A percentile compares a stretch with the other conserved stretches of the same genome.
Conservation (phyloP, 2,888 invertebrate genomes). For the Epsilonema sp. region DNA sequence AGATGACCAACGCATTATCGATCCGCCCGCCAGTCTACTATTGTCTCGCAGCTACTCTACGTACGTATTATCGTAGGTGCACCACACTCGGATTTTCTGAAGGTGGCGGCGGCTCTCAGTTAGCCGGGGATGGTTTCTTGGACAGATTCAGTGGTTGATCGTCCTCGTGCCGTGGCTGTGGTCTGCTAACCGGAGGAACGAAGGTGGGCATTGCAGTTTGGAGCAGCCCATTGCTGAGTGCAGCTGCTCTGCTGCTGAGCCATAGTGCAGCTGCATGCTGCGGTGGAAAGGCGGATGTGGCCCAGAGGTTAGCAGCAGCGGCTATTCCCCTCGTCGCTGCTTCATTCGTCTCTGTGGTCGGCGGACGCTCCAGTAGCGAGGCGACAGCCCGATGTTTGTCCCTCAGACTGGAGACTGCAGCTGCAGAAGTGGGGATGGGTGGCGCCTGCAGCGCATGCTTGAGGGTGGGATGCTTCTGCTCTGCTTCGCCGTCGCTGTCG, state of each 20-base stretch:
- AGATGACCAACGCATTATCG: too few species aligned
- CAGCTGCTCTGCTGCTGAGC: slow-evolving; percentile 11
- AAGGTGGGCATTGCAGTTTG: too few species aligned
- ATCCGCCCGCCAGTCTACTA: too few species aligned
- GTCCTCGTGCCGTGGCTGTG: slow-evolving; percentile 42
- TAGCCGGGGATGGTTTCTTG: too few species aligned
- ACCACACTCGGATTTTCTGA: too few species aligned
- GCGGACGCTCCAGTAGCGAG: slow-evolving; percentile 9
- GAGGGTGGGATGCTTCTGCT: slow-evolving; percentile 45
- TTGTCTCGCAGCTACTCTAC: too few species aligned
- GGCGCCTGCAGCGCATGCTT: slow-evolving; percentile 79
- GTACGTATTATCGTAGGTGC: too few species aligned
- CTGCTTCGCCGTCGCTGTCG: slow-evolving; percentile 58
- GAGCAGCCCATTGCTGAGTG: too few species aligned
- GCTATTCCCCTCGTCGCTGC: too few species aligned
- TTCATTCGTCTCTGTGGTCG: too few species aligned
- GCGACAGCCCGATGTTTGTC: slow-evolving; percentile 11
- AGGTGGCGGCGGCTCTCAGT: too few species aligned
- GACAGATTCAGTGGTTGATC: slow-evolving; percentile 64
- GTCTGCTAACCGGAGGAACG: too few species aligned
- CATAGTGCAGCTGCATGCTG: slow-evolving; percentile 17
- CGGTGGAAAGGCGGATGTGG: slow-evolving; percentile 16
- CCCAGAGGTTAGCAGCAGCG: background rate
- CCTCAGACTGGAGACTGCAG: slow-evolving; percentile 3
- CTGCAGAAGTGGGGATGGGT: slow-evolving; percentile 39